These are phyloP conservation scores for Ferrisia virgata DNA, from an alignment of 2,888 invertebrate genomes.

Conservation along the genomic window DNA sequence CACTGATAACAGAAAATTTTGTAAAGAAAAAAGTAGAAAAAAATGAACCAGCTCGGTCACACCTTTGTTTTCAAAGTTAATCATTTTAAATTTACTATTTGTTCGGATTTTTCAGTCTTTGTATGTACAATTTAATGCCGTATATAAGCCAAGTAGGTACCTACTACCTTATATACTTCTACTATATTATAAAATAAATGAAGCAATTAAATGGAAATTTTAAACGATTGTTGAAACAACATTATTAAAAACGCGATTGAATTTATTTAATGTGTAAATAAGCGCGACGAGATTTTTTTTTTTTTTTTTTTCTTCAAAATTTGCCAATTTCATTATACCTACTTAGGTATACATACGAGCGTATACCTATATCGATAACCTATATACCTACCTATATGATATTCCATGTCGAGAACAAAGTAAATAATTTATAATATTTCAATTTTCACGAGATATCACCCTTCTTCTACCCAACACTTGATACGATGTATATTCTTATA, in stretches of 20 bases:
- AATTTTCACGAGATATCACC: background rate
- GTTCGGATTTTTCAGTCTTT: background rate
- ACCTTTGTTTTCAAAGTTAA: slow-evolving; percentile 2
- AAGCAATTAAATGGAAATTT: slow-evolving; percentile 4
- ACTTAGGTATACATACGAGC: too few relatives aligned
- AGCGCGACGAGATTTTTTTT: background rate
- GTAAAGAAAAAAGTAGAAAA: background rate
- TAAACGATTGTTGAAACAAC: background rate
- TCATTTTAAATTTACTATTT: slow-evolving; percentile 16
- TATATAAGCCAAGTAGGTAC: too few relatives aligned
- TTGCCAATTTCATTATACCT: background rate
- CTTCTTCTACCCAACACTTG: background rate
- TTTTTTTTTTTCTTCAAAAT: too few relatives aligned
- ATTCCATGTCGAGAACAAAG: background rate
- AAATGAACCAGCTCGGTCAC: background rate
- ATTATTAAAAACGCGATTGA: background rate
- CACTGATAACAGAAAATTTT: background rate
- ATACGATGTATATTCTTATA: too few relatives aligned
- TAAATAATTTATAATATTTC: background rate
- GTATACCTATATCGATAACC: slow-evolving; percentile 14
- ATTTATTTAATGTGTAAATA: slow-evolving; percentile 5
- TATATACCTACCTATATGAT: background rate
- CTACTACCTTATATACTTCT: too few relatives aligned
- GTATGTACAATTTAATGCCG: background rate
- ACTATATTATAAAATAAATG: too few relatives aligned